A percentile compares a stretch with the other conserved stretches of the same genome.
Evolutionary conservation across 1,140 invertebrate genomes (phyloP).

Genomic region (Drosophila elegans): DNA sequence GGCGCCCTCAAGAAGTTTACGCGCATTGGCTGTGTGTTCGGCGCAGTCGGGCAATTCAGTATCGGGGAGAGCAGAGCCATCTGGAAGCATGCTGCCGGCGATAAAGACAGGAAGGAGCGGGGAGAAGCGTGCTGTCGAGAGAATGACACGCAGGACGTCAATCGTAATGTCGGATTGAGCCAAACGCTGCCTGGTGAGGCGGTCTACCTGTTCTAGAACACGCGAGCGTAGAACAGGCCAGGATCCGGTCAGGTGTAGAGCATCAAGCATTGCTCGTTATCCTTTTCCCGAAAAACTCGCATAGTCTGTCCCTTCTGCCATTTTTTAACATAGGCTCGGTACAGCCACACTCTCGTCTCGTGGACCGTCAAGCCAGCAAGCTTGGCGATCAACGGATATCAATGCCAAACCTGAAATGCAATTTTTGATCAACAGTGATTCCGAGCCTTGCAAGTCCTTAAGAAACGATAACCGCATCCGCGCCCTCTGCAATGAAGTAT

Average conservation of each 20-base stretch:
- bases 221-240: constrained; percentile 4
- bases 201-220: constrained; percentile 3
- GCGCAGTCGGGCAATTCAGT: constrained; percentile 2
- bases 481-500: no score
- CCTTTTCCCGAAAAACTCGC: constrained; percentile 4
- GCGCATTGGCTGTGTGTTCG: constrained; percentile 2
- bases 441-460: no score
- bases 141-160: background rate
- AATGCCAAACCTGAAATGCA: no score
- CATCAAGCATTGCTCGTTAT: constrained; percentile 5
- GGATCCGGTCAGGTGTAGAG: constrained; percentile 4
- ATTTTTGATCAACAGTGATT: no score
- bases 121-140: constrained; percentile 4
- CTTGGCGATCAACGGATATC: no score
- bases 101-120: constrained; percentile 3
- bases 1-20: constrained; percentile 4
- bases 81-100: constrained; percentile 2
- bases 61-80: constrained; percentile 2
- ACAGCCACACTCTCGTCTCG: no score
- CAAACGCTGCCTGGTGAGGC: constrained; percentile 4
- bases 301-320: background rate
- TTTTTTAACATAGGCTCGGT: background rate
- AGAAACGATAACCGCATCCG: no score
- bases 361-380: no score
- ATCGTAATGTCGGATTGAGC: constrained; percentile 5